Conservation (phyloP, 2,888 invertebrate genomes). For the Thera britannica region DNA sequence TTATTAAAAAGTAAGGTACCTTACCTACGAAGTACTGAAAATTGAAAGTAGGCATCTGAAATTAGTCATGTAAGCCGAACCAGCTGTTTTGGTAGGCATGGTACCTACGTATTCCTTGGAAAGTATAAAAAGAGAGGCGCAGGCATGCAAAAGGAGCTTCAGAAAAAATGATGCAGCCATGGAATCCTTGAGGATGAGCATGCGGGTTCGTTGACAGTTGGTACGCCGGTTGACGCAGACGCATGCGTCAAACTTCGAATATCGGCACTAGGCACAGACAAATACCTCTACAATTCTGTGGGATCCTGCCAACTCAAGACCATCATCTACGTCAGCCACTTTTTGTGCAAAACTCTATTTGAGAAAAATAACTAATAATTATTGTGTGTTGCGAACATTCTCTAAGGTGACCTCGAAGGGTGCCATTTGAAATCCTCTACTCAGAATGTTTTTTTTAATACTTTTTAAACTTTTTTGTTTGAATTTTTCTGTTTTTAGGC, state of each 20-base stretch:
- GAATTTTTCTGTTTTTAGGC: too few relatives aligned
- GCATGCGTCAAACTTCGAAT: constrained; percentile 62
- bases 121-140: background rate
- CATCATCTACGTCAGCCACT: constrained; percentile 34
- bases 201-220: constrained; percentile 59
- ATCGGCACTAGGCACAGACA: constrained; percentile 48
- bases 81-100: too few relatives aligned
- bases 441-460: background rate
- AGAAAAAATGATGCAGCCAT: background rate
- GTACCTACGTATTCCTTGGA: too few relatives aligned
- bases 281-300: constrained; percentile 53
- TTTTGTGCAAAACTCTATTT: constrained; percentile 39
- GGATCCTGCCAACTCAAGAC: constrained; percentile 57
- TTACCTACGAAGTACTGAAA: too few relatives aligned
- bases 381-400: constrained; percentile 33
- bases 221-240: constrained; percentile 58
- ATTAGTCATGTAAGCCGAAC: too few relatives aligned
- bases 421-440: background rate
- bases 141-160: background rate
- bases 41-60: too few relatives aligned
- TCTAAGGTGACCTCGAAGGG: constrained; percentile 24
- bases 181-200: constrained; percentile 22
- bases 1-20: too few relatives aligned
- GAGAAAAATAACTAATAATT: constrained; percentile 37
- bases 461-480: background rate